phyloP scores from a whole-genome alignment of 2,888 invertebrate species.

The Falcaria lacertinaria region DNA sequence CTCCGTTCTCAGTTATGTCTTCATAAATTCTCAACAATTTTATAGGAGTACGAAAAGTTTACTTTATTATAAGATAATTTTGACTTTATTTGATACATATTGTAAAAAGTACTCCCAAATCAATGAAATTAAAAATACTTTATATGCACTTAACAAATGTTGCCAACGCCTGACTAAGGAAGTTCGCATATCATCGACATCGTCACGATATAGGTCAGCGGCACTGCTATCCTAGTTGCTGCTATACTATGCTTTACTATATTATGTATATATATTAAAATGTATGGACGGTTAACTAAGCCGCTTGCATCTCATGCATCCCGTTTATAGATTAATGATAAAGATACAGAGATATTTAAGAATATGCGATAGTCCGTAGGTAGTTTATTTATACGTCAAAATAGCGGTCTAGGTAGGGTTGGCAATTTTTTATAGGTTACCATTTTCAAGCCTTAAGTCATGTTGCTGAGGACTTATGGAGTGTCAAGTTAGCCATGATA shows the following conservation, averaged over 20 bases:
- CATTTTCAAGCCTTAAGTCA: too few species aligned
- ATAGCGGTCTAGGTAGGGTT: background rate
- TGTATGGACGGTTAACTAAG: slow-evolving; percentile 2
- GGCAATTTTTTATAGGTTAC: background rate
- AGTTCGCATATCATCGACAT: slow-evolving; percentile 10
- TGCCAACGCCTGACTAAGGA: slow-evolving; percentile 14
- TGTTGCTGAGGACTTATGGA: too few species aligned
- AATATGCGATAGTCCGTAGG: slow-evolving; percentile 37
- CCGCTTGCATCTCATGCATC: slow-evolving; percentile 27
- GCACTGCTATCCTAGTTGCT: slow-evolving; percentile 20
- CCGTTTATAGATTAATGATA: slow-evolving; percentile 54
- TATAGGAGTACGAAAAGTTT: too few species aligned
- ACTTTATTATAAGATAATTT: too few species aligned
- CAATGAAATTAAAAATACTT: background rate
- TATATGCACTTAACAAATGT: slow-evolving; percentile 9
- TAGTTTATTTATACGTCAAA: slow-evolving; percentile 14
- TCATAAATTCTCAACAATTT: too few species aligned
- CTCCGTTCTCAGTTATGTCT: too few species aligned
- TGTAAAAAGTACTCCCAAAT: too few species aligned
- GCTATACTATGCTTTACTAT: slow-evolving; percentile 2
- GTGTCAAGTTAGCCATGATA: too few species aligned
- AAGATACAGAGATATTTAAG: slow-evolving; percentile 47
- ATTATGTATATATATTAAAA: background rate
- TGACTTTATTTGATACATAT: too few species aligned
- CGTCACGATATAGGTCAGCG: slow-evolving; percentile 28